phyloP scores from a whole-genome alignment of 2,888 invertebrate genomes.

The Megalurothrips usitatus region DNA sequence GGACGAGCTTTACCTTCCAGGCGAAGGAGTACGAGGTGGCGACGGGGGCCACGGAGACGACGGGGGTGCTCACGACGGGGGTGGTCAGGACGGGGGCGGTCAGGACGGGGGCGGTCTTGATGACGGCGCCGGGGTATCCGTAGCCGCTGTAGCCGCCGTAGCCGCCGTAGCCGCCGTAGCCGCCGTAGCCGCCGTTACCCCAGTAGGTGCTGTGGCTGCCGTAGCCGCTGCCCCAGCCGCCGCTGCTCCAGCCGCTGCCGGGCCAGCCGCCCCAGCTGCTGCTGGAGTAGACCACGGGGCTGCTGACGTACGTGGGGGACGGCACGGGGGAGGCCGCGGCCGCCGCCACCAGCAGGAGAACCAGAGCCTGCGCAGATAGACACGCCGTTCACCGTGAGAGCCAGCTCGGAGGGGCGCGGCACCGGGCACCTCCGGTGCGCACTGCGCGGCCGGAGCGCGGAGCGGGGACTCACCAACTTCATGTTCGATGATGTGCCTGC shows the following conservation, averaged over 20 bases:
- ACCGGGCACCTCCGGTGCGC: too few relatives aligned
- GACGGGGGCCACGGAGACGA: background rate
- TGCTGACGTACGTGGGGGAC: background rate
- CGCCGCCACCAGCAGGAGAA: background rate
- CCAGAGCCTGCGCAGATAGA: background rate
- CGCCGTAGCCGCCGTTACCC: background rate
- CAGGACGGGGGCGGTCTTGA: background rate
- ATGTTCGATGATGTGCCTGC: background rate
- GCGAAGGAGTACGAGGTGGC: background rate
- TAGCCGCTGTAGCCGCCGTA: background rate
- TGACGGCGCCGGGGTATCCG: background rate
- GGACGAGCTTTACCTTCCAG: background rate
- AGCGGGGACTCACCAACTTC: slow-evolving; percentile 3
- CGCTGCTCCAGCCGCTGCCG: background rate
- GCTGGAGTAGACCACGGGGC: slow-evolving; percentile 16
- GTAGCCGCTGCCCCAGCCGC: background rate
- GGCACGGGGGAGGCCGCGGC: slow-evolving; percentile 2
- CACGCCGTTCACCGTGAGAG: too few relatives aligned
- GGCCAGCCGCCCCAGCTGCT: background rate
- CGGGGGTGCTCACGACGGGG: background rate
- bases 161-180: background rate
- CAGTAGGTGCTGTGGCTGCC: background rate
- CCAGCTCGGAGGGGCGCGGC: too few relatives aligned
- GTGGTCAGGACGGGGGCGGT: too few relatives aligned
- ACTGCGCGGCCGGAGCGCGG: background rate